These are phyloP conservation scores for Cheilosia urbana DNA, from an alignment of 2,888 invertebrate genomes.

Conservation along the genomic window DNA sequence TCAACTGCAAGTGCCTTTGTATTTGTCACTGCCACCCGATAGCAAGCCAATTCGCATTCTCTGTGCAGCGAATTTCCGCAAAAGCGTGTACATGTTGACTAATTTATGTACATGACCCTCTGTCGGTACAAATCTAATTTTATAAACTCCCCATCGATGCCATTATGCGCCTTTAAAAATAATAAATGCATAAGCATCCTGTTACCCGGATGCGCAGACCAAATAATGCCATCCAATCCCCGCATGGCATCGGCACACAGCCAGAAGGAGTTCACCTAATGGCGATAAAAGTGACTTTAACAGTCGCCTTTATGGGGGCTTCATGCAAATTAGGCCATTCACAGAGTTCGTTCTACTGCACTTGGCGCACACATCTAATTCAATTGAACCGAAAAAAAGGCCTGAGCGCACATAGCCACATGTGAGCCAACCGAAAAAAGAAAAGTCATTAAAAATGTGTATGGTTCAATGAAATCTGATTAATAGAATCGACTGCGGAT, in stretches of 20 bases:
- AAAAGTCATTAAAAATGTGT: conserved; percentile 56
- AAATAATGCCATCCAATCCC: neutral
- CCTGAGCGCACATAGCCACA: conserved; percentile 9
- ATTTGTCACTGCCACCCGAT: neutral
- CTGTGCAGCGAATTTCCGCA: neutral
- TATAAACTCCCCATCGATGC: conserved; percentile 29
- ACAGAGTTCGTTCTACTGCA: conserved; percentile 62
- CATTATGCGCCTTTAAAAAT: conserved; percentile 39
- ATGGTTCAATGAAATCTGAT: conserved; percentile 55
- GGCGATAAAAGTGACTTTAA: conserved; percentile 61
- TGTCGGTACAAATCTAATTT: conserved; percentile 31
- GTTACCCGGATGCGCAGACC: neutral
- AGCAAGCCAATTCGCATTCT: neutral
- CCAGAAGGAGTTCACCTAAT: conserved; percentile 48
- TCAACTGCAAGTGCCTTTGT: no score
- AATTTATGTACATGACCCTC: conserved; percentile 20
- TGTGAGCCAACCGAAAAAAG: conserved; percentile 43
- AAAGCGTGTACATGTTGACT: neutral
- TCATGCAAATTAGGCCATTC: conserved; percentile 69
- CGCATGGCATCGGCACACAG: neutral
- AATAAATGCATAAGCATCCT: conserved; percentile 52
- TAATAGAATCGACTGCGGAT: conserved; percentile 64
- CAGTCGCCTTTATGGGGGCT: conserved; percentile 57
- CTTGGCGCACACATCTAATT: conserved; percentile 70
- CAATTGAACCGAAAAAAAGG: conserved; percentile 38